A percentile compares a stretch with the other conserved stretches of the same genome.
Conservation (phyloP, 2,797 vertebrate genomes). For the Gallinago stenura region DNA sequence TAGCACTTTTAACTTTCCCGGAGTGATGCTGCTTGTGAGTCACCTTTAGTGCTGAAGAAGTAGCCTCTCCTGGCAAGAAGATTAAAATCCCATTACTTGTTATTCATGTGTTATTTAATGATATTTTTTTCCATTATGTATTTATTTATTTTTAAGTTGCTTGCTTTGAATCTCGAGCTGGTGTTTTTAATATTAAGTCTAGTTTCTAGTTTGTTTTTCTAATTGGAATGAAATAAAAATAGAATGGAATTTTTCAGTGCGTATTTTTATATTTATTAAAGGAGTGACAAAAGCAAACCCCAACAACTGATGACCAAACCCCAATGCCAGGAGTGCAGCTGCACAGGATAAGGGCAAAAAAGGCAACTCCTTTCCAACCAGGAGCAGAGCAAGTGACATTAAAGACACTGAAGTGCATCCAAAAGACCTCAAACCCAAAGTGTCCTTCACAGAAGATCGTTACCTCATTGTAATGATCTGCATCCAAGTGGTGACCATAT, state of each 20-base stretch:
- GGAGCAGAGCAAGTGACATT: not conserved
- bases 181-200: constrained; percentile 50
- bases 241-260: constrained; percentile 3
- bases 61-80: constrained; percentile 42
- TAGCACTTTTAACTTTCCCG: not conserved
- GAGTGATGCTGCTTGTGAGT: constrained; percentile 50
- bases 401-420: not conserved
- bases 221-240: constrained; percentile 51
- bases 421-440: not conserved
- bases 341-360: not conserved
- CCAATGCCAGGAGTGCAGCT: not conserved
- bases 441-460: not conserved
- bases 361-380: not conserved
- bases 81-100: constrained; percentile 70
- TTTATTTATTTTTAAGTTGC: constrained; percentile 71
- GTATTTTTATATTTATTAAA: constrained; percentile 9
- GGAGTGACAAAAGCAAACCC: not conserved
- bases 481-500: not conserved
- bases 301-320: not conserved
- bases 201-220: constrained; percentile 46
- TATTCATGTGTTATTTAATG: constrained; percentile 73
- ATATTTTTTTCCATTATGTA: constrained; percentile 70
- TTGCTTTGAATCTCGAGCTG: constrained; percentile 37
- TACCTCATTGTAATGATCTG: not conserved
- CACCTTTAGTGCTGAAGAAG: constrained; percentile 56